phyloP scores from a whole-genome alignment of 2,113 vertebrate genomes.

The Larimichthys crocea region DNA sequence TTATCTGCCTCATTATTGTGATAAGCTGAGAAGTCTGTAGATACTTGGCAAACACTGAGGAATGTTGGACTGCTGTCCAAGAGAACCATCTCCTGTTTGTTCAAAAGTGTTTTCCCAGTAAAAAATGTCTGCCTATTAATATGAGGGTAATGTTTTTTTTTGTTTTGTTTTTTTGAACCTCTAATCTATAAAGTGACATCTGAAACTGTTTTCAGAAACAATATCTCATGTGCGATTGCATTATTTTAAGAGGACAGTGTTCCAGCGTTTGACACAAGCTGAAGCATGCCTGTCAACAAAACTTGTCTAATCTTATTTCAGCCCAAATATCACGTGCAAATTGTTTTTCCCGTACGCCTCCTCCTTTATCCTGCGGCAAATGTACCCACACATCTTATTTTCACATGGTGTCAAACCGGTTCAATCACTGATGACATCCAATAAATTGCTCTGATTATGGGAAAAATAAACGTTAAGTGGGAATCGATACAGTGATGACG shows the following conservation, averaged over 20 bases:
- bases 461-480: slow-evolving; percentile 3
- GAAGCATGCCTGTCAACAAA: slow-evolving; percentile 24
- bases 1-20: slow-evolving; percentile 50
- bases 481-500: neutral
- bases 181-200: neutral
- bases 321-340: neutral
- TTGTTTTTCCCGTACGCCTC: slow-evolving; percentile 3
- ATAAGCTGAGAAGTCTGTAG: slow-evolving; percentile 49
- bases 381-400: neutral
- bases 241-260: neutral
- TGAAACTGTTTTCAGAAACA: neutral
- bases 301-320: slow-evolving; percentile 19
- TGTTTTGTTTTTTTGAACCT: neutral
- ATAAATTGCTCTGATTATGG: slow-evolving; percentile 16
- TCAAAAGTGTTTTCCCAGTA: slow-evolving; percentile 11
- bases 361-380: neutral
- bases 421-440: slow-evolving; percentile 19
- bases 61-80: slow-evolving; percentile 57
- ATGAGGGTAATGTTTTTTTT: neutral
- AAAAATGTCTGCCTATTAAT: neutral
- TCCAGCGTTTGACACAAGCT: slow-evolving; percentile 11
- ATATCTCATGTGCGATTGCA: neutral
- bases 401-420: neutral
- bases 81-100: slow-evolving; percentile 20
- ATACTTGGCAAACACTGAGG: slow-evolving; percentile 57